A percentile compares a stretch with the other conserved stretches of the same genome.
Conservation (phyloP, 2,888 invertebrate species). For the Tipula helvola region DNA sequence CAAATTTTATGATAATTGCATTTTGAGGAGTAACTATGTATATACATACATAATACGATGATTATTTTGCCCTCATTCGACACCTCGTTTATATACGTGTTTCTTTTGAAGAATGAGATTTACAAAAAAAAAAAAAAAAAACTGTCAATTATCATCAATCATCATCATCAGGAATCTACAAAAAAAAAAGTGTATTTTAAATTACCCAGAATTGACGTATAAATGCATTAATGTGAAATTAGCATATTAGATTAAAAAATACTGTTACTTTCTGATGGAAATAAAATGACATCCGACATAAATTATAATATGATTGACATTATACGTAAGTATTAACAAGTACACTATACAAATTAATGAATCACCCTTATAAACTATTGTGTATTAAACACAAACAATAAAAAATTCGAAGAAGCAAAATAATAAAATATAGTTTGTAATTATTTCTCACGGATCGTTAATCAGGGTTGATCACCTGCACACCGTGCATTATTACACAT, state of each 20-base stretch:
- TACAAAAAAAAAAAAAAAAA: not conserved
- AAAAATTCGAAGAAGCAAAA: not conserved
- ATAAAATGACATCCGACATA: not conserved
- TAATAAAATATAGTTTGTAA: not conserved
- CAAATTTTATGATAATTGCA: no score
- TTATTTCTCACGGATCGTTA: slow-evolving; percentile 4
- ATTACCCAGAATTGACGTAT: not conserved
- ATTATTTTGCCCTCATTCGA: not conserved
- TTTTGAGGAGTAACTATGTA: no score
- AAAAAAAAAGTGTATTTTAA: not conserved
- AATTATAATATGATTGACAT: not conserved
- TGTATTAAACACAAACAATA: not conserved
- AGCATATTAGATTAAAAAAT: not conserved
- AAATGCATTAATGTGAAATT: not conserved
- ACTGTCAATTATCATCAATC: not conserved
- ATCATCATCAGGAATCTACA: not conserved
- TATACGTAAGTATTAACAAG: not conserved
- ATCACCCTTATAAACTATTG: not conserved
- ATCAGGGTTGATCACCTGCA: not conserved
- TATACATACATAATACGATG: no score
- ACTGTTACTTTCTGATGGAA: not conserved
- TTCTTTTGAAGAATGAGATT: not conserved
- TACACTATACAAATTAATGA: not conserved
- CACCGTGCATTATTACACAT: not conserved
- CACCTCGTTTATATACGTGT: not conserved